phyloP scores from a whole-genome alignment of 2,113 vertebrate genomes.

The Ammodytes marinus region DNA sequence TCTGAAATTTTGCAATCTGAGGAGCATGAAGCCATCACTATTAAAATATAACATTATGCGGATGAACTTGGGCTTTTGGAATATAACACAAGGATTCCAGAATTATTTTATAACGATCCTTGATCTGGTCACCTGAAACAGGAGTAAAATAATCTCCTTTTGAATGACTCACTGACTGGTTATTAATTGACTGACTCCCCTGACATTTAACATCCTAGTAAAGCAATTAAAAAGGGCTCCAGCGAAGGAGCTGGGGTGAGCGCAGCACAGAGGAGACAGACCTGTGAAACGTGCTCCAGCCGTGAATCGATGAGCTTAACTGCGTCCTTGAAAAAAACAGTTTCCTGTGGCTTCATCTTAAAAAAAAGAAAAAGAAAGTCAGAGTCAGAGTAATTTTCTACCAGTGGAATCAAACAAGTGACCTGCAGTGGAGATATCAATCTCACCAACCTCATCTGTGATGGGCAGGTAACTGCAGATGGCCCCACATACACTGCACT shows the following conservation, averaged over 20 bases:
- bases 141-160: background rate
- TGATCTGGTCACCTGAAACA: too few relatives aligned
- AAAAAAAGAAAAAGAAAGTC: constrained; percentile 27
- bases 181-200: constrained; percentile 15
- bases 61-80: background rate
- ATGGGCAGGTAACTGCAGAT: constrained; percentile 87
- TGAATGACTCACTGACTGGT: constrained; percentile 7
- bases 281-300: constrained; percentile 88
- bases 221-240: constrained; percentile 23
- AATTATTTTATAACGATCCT: background rate
- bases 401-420: background rate
- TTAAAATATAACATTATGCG: background rate
- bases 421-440: background rate
- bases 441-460: constrained; percentile 86
- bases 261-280: constrained; percentile 56
- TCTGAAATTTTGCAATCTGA: constrained; percentile 89
- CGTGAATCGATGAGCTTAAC: constrained; percentile 83
- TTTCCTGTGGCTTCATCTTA: constrained; percentile 90
- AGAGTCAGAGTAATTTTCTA: background rate
- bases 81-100: background rate
- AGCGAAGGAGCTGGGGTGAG: background rate
- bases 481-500: constrained; percentile 86
- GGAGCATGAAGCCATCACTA: constrained; percentile 6
- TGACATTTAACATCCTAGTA: constrained; percentile 30
- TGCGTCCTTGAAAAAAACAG: constrained; percentile 88